Percentiles rank a stretch among this genome's conserved stretches.
phyloP scores from a whole-genome alignment of 2,797 vertebrate genomes.

The Anabas testudineus region DNA sequence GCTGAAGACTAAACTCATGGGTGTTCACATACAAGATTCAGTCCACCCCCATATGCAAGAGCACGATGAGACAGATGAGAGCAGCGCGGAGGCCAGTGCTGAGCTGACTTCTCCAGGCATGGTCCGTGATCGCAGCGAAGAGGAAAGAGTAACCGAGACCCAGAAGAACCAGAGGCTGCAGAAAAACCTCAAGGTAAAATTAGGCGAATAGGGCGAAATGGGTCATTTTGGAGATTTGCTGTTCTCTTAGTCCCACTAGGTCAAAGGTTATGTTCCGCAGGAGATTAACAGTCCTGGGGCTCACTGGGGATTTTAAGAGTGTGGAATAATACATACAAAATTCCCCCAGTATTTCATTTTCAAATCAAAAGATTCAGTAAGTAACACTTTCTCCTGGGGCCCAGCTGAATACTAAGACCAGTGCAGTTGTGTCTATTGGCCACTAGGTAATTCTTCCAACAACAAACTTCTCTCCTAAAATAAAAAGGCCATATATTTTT shows the following conservation, averaged over 20 bases:
- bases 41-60: constrained; percentile 88
- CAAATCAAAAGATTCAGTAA: constrained; percentile 22
- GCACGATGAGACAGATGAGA: constrained; percentile 95
- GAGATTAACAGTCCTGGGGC: constrained; percentile 18
- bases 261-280: constrained; percentile 17
- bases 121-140: constrained; percentile 94
- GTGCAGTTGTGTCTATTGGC: neutral
- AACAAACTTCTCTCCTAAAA: neutral
- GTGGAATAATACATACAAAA: constrained; percentile 25
- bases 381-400: constrained; percentile 26
- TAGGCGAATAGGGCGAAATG: neutral
- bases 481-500: neutral
- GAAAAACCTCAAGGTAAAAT: constrained; percentile 92
- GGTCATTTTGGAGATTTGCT: neutral
- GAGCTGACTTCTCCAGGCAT: constrained; percentile 90
- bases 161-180: constrained; percentile 96
- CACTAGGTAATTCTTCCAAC: neutral
- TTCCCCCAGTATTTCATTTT: neutral
- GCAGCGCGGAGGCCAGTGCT: constrained; percentile 93
- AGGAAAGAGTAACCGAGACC: constrained; percentile 93
- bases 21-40: constrained; percentile 90
- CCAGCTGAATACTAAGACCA: constrained; percentile 11
- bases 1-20: constrained; percentile 90
- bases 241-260: constrained; percentile 4
- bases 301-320: constrained; percentile 21